Conservation (phyloP, 1,140 invertebrate genomes). For the Antheraea mylitta region DNA sequence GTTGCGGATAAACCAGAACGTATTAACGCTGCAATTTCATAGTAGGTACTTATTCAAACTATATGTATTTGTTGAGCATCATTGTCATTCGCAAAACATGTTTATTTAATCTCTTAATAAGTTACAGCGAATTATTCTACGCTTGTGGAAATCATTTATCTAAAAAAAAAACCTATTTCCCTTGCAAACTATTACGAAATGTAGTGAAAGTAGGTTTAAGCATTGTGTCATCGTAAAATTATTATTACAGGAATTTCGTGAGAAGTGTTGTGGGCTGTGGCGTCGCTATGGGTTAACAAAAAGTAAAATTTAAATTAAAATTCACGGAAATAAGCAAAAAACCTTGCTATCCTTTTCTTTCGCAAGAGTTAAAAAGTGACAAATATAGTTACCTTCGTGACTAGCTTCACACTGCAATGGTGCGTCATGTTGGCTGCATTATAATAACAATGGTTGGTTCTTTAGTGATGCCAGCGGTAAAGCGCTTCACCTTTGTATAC, state of each 20-base stretch:
- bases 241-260: conserved; percentile 17
- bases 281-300: conserved; percentile 8
- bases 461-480: conserved; percentile 27
- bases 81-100: background rate
- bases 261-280: background rate
- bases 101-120: background rate
- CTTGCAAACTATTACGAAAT: conserved; percentile 27
- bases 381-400: conserved; percentile 22
- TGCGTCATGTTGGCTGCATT: conserved; percentile 73
- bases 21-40: background rate
- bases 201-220: conserved; percentile 26
- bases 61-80: background rate
- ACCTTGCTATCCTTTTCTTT: conserved; percentile 29
- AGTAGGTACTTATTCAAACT: background rate
- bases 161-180: background rate
- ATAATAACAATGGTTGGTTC: conserved; percentile 71
- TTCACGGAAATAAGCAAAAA: conserved; percentile 19
- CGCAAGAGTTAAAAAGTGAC: conserved; percentile 36
- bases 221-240: conserved; percentile 25
- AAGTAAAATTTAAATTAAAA: conserved; percentile 5
- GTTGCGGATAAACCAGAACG: background rate
- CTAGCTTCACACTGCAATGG: conserved; percentile 53
- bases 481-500: conserved; percentile 32
- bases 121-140: background rate
- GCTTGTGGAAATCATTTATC: background rate